Evolutionary conservation across 2,113 vertebrate genomes (phyloP).

Genomic region (Panthera uncia): DNA sequence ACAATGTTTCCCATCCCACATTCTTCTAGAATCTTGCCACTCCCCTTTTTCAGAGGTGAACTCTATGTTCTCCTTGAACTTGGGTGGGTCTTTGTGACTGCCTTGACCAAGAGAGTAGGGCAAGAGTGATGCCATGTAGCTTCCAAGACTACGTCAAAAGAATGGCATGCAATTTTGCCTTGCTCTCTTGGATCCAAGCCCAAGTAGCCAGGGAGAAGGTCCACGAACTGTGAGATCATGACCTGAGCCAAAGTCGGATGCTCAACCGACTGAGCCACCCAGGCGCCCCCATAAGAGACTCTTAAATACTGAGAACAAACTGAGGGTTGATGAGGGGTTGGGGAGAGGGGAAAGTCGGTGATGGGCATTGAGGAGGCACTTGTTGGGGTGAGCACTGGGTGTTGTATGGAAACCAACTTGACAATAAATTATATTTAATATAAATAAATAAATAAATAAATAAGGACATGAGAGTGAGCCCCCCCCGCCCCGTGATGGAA

Average conservation of each 20-base stretch:
- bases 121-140: background rate
- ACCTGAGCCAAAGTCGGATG: no score
- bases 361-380: no score
- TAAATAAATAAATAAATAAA: background rate
- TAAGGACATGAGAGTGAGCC: background rate
- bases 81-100: background rate
- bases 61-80: background rate
- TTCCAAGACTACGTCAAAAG: background rate
- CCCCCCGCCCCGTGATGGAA: background rate
- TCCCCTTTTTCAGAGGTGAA: background rate
- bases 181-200: background rate
- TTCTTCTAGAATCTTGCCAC: background rate
- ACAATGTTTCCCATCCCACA: background rate
- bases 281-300: no score
- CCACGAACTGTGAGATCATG: background rate
- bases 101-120: background rate
- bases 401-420: no score
- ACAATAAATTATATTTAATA: no score
- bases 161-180: background rate
- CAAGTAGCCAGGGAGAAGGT: background rate
- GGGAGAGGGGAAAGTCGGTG: no score
- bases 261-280: no score
- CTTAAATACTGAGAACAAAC: no score
- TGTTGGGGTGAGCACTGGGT: no score
- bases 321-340: no score